Evolutionary conservation across 2,797 vertebrate genomes (phyloP).

Genomic region (Lacerta viridis): DNA sequence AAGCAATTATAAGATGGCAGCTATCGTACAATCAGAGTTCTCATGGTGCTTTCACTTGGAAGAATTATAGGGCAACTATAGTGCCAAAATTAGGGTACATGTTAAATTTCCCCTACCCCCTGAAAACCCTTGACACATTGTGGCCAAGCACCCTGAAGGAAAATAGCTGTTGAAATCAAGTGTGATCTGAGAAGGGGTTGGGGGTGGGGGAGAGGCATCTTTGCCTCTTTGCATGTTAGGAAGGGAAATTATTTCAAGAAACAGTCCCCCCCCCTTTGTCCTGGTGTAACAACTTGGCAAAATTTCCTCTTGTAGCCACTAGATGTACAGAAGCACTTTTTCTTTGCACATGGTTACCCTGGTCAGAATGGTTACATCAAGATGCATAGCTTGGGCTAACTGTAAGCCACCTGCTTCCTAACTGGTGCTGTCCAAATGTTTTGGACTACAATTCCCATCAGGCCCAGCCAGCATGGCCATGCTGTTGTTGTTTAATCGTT

Average conservation of each 20-base stretch:
- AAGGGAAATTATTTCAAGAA: not conserved
- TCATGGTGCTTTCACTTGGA: not conserved
- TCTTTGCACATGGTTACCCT: not conserved
- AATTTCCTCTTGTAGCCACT: not conserved
- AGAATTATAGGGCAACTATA: not conserved
- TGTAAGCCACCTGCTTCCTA: no score
- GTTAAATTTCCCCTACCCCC: not conserved
- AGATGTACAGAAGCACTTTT: not conserved
- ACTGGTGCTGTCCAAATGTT: no score
- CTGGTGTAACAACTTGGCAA: not conserved
- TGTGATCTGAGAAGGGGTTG: no score
- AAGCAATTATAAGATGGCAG: not conserved
- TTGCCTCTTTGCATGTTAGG: not conserved
- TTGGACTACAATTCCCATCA: no score
- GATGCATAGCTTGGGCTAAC: no score
- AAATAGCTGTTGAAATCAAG: not conserved
- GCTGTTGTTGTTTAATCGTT: no score
- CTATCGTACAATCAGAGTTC: not conserved
- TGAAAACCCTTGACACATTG: no score
- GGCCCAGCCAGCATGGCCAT: no score
- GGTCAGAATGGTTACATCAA: not conserved
- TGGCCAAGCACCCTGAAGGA: not conserved
- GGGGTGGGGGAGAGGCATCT: not conserved
- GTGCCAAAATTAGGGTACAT: not conserved
- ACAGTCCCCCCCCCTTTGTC: no score